Conservation (phyloP, 1,140 invertebrate genomes). For the Nebria ingens region DNA sequence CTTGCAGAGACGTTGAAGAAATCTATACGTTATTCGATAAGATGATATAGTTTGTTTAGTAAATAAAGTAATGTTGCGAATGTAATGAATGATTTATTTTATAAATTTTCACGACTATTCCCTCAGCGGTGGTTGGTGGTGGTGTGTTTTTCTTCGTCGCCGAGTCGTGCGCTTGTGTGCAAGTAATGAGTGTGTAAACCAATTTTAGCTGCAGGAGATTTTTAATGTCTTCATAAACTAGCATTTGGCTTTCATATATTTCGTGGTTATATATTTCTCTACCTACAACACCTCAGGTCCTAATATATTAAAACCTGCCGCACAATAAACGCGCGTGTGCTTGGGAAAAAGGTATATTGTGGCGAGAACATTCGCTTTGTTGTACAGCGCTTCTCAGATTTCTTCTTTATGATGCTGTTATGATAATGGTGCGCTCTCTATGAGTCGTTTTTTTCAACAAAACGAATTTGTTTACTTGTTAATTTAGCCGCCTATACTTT, state of each 20-base stretch:
- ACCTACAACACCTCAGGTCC: slow-evolving; percentile 6
- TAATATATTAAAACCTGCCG: slow-evolving; percentile 2
- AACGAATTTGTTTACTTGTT: no score
- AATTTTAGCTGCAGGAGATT: slow-evolving; percentile 9
- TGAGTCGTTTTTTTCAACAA: not conserved
- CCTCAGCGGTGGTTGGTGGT: no score
- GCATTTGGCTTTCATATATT: slow-evolving; percentile 2
- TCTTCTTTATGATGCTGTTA: slow-evolving; percentile 2
- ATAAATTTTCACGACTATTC: no score
- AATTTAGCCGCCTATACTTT: no score
- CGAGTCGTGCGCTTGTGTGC: no score
- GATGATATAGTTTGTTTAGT: no score
- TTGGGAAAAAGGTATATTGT: no score
- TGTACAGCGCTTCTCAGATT: not conserved
- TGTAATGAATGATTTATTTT: no score
- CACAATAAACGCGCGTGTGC: slow-evolving; percentile 7
- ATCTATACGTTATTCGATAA: no score
- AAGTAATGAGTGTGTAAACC: slow-evolving; percentile 7
- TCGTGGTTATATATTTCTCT: not conserved
- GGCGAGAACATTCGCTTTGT: not conserved
- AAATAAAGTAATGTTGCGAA: no score
- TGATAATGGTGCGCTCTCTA: not conserved
- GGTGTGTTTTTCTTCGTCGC: no score
- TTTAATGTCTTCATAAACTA: slow-evolving; percentile 9
- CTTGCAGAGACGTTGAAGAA: no score